Evolutionary conservation across 2,113 vertebrate species (phyloP).

Genomic region (Odocoileus hemionus): DNA sequence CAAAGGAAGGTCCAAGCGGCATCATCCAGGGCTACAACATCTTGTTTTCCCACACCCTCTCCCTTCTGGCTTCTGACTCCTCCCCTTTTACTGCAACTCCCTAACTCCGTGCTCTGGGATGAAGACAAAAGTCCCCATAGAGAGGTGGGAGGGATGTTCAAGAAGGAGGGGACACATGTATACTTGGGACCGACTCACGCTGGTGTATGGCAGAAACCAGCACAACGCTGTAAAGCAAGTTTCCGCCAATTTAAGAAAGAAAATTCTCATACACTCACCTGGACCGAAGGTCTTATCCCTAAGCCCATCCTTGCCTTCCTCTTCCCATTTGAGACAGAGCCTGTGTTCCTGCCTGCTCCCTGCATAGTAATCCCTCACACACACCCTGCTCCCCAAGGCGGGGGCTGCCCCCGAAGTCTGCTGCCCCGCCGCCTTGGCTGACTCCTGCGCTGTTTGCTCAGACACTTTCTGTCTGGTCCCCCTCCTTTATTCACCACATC

Average conservation of each 20-base stretch:
- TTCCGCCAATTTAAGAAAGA: not conserved
- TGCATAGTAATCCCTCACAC: too few species aligned
- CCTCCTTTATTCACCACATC: not conserved
- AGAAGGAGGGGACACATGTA: not conserved
- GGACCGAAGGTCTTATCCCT: not conserved
- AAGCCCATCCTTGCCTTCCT: not conserved
- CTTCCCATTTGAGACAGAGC: not conserved
- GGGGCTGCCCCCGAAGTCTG: not conserved
- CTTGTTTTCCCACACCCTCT: not conserved
- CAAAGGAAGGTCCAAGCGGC: not conserved
- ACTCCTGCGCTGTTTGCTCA: not conserved
- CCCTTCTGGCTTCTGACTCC: not conserved
- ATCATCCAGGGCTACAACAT: rapidly evolving
- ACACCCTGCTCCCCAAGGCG: not conserved
- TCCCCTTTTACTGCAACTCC: not conserved
- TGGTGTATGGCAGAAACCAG: not conserved
- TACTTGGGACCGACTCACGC: not conserved
- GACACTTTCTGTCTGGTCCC: not conserved
- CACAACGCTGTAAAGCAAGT: not conserved
- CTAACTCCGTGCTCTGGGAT: not conserved
- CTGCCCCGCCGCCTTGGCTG: not conserved
- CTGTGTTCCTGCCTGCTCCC: not conserved
- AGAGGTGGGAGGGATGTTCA: not conserved
- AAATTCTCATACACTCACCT: not conserved
- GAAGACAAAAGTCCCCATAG: not conserved